These are phyloP conservation scores for Rhagonycha lutea DNA, from an alignment of 2,888 invertebrate genomes.

Conservation along the genomic window DNA sequence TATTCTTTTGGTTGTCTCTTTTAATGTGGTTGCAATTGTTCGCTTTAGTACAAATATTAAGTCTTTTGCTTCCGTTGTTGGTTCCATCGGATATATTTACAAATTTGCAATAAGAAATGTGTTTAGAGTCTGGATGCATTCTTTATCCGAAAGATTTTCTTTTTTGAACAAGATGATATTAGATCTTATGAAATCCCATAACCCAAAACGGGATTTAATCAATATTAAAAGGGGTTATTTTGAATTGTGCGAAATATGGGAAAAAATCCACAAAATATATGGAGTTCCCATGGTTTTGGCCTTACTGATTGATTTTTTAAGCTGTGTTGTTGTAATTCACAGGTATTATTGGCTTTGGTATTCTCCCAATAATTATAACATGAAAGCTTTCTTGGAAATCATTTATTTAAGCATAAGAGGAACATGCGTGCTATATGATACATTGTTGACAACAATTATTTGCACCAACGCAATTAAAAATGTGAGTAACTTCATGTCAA, in stretches of 20 bases:
- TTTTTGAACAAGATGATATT: not conserved
- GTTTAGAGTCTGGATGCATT: not conserved
- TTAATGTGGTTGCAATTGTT: not conserved
- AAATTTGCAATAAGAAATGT: not conserved
- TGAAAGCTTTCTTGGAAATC: not conserved
- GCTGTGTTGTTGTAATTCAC: not conserved
- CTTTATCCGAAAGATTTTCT: not conserved
- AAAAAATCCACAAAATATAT: not conserved
- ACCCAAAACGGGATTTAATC: not conserved
- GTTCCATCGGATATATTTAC: not conserved
- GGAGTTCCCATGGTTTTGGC: not conserved
- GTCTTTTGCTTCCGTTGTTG: not conserved
- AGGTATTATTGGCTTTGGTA: not conserved
- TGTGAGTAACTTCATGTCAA: not conserved
- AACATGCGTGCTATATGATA: not conserved
- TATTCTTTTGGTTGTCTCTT: not conserved
- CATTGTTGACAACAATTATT: not conserved
- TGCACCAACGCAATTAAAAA: not conserved
- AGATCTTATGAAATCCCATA: not conserved
- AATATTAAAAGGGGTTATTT: not conserved
- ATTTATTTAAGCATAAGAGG: not conserved
- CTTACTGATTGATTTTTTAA: not conserved
- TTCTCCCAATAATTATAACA: not conserved
- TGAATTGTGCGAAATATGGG: not conserved
- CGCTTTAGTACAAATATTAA: not conserved